phyloP scores from a whole-genome alignment of 2,888 invertebrate species.

The Nyleta sp. region DNA sequence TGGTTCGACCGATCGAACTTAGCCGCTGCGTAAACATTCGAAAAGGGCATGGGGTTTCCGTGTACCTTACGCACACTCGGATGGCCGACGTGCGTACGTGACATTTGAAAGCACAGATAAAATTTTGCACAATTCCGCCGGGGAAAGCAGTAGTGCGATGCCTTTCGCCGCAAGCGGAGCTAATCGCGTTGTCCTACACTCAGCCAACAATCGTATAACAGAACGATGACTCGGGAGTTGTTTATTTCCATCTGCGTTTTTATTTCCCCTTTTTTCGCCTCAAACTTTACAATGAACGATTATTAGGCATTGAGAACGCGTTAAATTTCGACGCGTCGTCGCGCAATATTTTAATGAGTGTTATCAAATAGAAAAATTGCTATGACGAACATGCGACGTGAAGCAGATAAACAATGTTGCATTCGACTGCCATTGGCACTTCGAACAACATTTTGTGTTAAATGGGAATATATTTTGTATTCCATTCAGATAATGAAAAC shows the following conservation, averaged over 20 bases:
- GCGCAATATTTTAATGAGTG: too few relatives aligned
- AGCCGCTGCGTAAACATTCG: slow-evolving; percentile 21
- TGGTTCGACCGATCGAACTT: slow-evolving; percentile 25
- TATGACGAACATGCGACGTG: too few relatives aligned
- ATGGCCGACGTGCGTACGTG: slow-evolving; percentile 37
- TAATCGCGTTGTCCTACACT: slow-evolving; percentile 47
- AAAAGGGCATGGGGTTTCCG: slow-evolving; percentile 15
- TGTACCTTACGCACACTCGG: slow-evolving; percentile 24
- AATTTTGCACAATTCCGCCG: slow-evolving; percentile 57
- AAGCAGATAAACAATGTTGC: too few relatives aligned
- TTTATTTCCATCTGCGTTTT: slow-evolving; percentile 21
- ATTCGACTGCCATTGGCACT: too few relatives aligned
- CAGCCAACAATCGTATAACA: slow-evolving; percentile 47
- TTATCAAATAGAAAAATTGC: too few relatives aligned
- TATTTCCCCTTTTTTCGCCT: slow-evolving; percentile 8
- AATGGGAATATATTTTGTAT: too few relatives aligned
- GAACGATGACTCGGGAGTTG: slow-evolving; percentile 48
- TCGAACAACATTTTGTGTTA: too few relatives aligned
- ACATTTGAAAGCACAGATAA: slow-evolving; percentile 62
- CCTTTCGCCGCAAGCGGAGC: slow-evolving; percentile 59
- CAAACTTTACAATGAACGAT: slow-evolving; percentile 1
- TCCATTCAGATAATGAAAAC: too few relatives aligned
- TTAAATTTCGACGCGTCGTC: too few relatives aligned
- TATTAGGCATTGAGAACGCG: too few relatives aligned
- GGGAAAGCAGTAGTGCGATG: slow-evolving; percentile 57